phyloP scores from a whole-genome alignment of 1,140 invertebrate species.

The Geopemphigus sp. region DNA sequence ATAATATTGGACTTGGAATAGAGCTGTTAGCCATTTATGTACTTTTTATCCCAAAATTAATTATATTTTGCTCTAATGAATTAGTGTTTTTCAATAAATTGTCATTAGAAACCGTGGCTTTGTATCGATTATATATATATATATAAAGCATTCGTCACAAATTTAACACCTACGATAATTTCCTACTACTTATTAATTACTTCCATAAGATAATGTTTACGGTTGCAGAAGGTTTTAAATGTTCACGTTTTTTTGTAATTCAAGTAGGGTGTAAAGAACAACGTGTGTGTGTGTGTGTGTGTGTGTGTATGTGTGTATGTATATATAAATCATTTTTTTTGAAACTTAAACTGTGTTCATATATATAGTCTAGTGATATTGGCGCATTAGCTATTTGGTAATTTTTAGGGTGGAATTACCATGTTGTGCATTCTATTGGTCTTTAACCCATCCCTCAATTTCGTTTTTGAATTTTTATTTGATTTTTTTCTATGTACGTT shows the following conservation, averaged over 20 bases:
- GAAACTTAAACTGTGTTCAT: constrained; percentile 35
- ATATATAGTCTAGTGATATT: constrained; percentile 26
- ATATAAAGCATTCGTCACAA: too few relatives aligned
- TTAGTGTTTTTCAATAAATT: background rate
- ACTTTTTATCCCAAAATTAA: background rate
- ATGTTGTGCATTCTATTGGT: background rate
- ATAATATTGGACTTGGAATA: background rate
- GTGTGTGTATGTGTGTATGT: background rate
- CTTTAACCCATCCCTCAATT: background rate
- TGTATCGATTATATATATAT: background rate
- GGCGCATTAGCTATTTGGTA: constrained; percentile 3
- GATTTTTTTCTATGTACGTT: background rate
- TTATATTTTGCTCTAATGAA: background rate
- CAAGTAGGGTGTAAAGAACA: background rate
- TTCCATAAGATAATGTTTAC: constrained; percentile 13
- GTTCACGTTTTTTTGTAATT: background rate
- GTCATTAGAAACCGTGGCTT: background rate
- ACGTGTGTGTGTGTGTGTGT: too few relatives aligned
- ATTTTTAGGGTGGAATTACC: constrained; percentile 21
- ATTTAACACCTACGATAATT: background rate
- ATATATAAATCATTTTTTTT: constrained; percentile 2
- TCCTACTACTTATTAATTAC: constrained; percentile 33
- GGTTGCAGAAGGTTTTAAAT: constrained; percentile 17
- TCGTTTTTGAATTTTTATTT: background rate
- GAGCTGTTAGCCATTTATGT: background rate